phyloP scores from a whole-genome alignment of 1,140 invertebrate species.

The Hypothenemus hampei region DNA sequence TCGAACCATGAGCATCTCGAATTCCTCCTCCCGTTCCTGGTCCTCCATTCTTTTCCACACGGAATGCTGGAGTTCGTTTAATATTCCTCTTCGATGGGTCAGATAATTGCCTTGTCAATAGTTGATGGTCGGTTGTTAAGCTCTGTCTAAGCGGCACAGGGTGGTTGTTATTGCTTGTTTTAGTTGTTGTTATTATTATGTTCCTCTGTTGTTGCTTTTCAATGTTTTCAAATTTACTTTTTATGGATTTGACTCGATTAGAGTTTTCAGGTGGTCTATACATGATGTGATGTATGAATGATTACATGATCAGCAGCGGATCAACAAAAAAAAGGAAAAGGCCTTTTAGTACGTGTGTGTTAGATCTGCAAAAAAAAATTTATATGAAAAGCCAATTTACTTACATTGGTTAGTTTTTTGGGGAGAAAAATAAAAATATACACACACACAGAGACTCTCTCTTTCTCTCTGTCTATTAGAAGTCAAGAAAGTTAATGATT shows the following conservation, averaged over 20 bases:
- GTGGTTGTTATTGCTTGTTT: constrained; percentile 10
- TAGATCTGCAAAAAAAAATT: too few relatives aligned
- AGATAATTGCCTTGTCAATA: constrained; percentile 50
- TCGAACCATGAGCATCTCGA: too few relatives aligned
- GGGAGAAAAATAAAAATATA: not conserved
- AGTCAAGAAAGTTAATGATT: too few relatives aligned
- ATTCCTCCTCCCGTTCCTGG: too few relatives aligned
- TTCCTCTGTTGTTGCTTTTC: constrained; percentile 18
- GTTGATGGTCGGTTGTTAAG: constrained; percentile 5
- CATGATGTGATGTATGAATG: constrained; percentile 33
- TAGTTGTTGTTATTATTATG: too few relatives aligned
- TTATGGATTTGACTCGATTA: constrained; percentile 43
- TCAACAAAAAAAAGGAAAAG: not conserved
- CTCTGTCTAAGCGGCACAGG: not conserved
- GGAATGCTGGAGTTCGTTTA: constrained; percentile 58
- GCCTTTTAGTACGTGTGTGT: not conserved
- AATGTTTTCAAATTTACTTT: constrained; percentile 41
- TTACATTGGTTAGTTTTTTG: not conserved
- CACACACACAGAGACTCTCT: too few relatives aligned
- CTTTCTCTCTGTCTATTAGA: too few relatives aligned
- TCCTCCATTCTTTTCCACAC: constrained; percentile 51
- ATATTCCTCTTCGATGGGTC: constrained; percentile 54
- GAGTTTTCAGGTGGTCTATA: constrained; percentile 40
- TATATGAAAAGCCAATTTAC: not conserved
- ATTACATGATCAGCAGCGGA: constrained; percentile 11